A percentile compares a stretch with the other conserved stretches of the same genome.
Conservation (phyloP, 1,140 invertebrate genomes). For the Leguminivora glycinivorella region DNA sequence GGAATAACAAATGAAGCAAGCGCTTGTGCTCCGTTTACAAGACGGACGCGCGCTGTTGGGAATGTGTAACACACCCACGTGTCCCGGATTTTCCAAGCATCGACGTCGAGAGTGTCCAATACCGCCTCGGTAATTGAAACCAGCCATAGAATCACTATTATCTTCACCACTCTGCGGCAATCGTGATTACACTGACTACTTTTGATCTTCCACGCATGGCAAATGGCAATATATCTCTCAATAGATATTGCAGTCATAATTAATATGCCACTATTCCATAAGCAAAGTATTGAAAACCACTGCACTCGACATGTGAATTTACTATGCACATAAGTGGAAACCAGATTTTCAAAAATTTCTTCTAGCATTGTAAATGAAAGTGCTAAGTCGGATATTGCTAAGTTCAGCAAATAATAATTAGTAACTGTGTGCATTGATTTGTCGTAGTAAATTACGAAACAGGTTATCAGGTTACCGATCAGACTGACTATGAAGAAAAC, state of each 20-base stretch:
- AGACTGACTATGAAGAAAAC: slow-evolving; percentile 4
- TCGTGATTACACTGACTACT: not conserved
- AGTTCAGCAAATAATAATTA: slow-evolving; percentile 23
- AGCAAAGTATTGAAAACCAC: slow-evolving; percentile 13
- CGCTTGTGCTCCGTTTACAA: slow-evolving; percentile 7
- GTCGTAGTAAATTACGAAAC: slow-evolving; percentile 19
- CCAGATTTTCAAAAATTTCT: not conserved
- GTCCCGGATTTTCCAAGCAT: not conserved
- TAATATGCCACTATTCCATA: slow-evolving; percentile 15
- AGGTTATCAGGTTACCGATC: not conserved
- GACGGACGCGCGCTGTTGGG: not conserved
- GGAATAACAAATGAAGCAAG: slow-evolving; percentile 20
- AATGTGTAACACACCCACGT: not conserved
- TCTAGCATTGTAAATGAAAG: not conserved
- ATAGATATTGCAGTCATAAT: slow-evolving; percentile 23
- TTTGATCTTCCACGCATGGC: slow-evolving; percentile 8
- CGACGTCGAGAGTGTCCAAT: not conserved
- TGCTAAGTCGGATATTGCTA: slow-evolving; percentile 11
- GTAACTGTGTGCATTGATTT: slow-evolving; percentile 23
- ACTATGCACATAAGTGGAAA: not conserved
- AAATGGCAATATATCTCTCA: slow-evolving; percentile 27
- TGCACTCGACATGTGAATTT: slow-evolving; percentile 9
- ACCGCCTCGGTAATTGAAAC: not conserved
- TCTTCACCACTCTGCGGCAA: slow-evolving; percentile 13
- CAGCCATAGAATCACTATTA: slow-evolving; percentile 17